Evolutionary conservation across 1,140 invertebrate genomes (phyloP), one percentile per base, ranked within the genome.

Genomic region (Agrilus planipennis): DNA sequence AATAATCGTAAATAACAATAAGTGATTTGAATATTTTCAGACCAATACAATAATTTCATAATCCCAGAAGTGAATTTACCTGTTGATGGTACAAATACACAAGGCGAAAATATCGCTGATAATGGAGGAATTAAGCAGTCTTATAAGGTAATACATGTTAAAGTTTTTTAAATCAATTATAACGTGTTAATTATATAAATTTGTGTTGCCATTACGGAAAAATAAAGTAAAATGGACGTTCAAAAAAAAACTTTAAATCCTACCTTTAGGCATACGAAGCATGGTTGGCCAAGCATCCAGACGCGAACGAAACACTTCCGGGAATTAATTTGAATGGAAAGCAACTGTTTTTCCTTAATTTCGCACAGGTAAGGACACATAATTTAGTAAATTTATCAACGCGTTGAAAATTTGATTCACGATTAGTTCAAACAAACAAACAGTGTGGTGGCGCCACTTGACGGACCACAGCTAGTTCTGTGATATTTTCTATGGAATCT

Each of bases 31-130:
- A 11, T 12, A 35, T n/a, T n/a, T 52, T 23, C 41, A 62, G 78
- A 85, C 54, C 85, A 89, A 50, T 88, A 87, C 54, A 74, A 73
- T 32, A 65, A 57, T 20, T 87, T 77, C 47, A 65, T 64, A 6
- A 62, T 80, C 7, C 61, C 69, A 15, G 73, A 77, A 51, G 67
- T 78, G 17, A 65, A 66, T 27, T 64, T 72, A 47, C 60, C 67
- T 40, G 66, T 84, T 25, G 77, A 84, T 54, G 81, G 81, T 4
- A 46, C 64, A 2, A 67, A 68, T 42, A 74, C 72, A 0, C 71
- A 83, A 50, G 83, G 84, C 2, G 88, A 91, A 64, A 91, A 91
- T 60, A 91, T 91, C 41, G 88, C 87, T 1, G 88, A 91, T 54
- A 90, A 90, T 61, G 87, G 88, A 4, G 88, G 87, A 6, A 72